Conservation (phyloP, 2,888 invertebrate species). For the Frankliniella intonsa region DNA sequence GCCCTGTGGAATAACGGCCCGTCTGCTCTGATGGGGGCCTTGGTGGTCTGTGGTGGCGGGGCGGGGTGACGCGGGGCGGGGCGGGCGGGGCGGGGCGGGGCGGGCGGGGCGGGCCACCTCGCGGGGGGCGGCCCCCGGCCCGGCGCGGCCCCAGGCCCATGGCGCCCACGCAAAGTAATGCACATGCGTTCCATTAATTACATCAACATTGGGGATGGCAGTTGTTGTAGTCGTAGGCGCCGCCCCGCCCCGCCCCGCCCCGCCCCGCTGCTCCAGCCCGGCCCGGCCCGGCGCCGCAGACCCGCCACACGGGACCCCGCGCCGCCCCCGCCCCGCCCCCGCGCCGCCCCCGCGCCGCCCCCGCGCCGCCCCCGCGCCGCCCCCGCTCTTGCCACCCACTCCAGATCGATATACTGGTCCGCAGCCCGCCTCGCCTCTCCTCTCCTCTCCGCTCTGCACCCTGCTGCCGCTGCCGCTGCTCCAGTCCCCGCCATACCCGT, state of each 20-base stretch:
- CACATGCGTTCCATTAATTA: constrained; percentile 18
- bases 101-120: neutral
- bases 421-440: neutral
- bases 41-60: too few species aligned
- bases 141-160: neutral
- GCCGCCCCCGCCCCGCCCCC: neutral
- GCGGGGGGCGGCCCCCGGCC: neutral
- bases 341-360: neutral
- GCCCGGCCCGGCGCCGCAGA: neutral
- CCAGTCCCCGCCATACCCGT: constrained; percentile 39
- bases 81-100: neutral
- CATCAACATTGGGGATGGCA: constrained; percentile 1
- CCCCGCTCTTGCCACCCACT: neutral
- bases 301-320: neutral
- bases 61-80: too few species aligned
- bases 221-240: neutral
- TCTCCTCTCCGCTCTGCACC: neutral
- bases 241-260: neutral
- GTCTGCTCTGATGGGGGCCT: too few species aligned
- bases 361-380: neutral
- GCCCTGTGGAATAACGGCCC: neutral
- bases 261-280: neutral
- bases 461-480: constrained; percentile 43
- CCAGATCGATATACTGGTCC: constrained; percentile 24
- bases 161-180: neutral